These are phyloP conservation scores for Hippasteria phrygiana DNA, from an alignment of 53 echinoderm and acorn worm genomes.

Conservation along the genomic window DNA sequence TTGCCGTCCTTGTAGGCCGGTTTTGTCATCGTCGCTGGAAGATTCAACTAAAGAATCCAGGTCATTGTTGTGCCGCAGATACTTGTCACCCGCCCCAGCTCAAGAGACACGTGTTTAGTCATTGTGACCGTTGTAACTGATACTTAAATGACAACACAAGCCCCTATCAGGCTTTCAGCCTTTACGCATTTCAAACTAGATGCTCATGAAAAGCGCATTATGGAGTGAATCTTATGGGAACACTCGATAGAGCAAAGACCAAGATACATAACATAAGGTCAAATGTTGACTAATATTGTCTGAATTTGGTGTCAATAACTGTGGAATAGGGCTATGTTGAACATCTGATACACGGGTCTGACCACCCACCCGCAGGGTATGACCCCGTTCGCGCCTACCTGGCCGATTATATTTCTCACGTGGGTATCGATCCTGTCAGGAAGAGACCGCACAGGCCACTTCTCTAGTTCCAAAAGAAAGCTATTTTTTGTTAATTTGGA, in stretches of 20 bases:
- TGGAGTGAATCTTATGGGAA: neutral
- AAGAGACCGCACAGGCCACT: neutral
- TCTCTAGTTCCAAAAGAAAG: neutral
- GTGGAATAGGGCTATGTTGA: neutral
- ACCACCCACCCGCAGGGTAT: neutral
- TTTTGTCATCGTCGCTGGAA: too few relatives aligned
- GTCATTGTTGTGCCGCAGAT: neutral
- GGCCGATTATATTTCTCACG: slow-evolving; percentile 8
- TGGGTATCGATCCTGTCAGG: neutral
- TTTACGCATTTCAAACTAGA: slow-evolving; percentile 1
- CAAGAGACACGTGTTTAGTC: neutral
- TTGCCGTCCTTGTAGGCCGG: neutral
- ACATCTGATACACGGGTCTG: neutral
- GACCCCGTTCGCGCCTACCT: neutral
- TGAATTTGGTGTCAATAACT: slow-evolving; percentile 25
- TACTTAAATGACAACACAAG: neutral
- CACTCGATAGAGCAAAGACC: neutral
- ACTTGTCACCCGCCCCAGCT: neutral
- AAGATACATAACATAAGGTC: neutral
- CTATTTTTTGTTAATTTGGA: neutral
- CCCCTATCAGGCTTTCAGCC: neutral
- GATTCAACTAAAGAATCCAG: neutral
- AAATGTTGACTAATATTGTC: slow-evolving; percentile 13
- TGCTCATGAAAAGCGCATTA: neutral
- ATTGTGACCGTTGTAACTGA: neutral